These are phyloP conservation scores for Ailuropoda melanoleuca DNA, from an alignment of 2,113 vertebrate species.

Conservation along the genomic window DNA sequence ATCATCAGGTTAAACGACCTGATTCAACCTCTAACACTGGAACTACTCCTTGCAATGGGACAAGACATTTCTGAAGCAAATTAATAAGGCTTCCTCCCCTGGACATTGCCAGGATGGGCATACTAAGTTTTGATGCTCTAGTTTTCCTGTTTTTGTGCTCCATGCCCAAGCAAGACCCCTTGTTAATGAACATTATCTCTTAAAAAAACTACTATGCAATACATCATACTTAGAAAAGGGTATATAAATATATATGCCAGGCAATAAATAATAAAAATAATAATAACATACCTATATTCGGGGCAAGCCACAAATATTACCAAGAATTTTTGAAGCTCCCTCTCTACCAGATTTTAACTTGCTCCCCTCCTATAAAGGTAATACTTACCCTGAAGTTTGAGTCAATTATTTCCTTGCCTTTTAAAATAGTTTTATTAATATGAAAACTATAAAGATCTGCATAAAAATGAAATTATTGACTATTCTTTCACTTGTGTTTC, in stretches of 20 bases:
- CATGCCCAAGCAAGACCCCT: not conserved
- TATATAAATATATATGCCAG: not conserved
- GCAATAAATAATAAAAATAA: not conserved
- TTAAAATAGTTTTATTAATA: not conserved
- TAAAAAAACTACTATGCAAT: not conserved
- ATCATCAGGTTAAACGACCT: not conserved
- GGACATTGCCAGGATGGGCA: not conserved
- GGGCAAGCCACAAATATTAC: not conserved
- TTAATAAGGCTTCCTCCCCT: not conserved
- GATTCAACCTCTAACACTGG: not conserved
- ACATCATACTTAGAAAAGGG: not conserved
- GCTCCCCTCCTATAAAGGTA: not conserved
- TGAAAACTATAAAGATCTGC: not conserved
- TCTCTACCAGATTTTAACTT: slow-evolving; percentile 25
- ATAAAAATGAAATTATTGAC: slow-evolving; percentile 26
- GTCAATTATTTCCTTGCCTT: not conserved
- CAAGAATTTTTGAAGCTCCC: not conserved
- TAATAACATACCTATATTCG: not conserved
- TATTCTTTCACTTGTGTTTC: slow-evolving; percentile 10
- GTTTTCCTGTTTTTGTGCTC: not conserved
- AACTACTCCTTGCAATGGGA: not conserved
- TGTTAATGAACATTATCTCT: not conserved
- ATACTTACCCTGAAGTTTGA: not conserved
- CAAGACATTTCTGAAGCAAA: not conserved
- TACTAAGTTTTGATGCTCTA: not conserved